Percentiles rank a stretch among this genome's conserved stretches.
Conservation (phyloP, 2,888 invertebrate genomes). For the Eurytoma adleriae region DNA sequence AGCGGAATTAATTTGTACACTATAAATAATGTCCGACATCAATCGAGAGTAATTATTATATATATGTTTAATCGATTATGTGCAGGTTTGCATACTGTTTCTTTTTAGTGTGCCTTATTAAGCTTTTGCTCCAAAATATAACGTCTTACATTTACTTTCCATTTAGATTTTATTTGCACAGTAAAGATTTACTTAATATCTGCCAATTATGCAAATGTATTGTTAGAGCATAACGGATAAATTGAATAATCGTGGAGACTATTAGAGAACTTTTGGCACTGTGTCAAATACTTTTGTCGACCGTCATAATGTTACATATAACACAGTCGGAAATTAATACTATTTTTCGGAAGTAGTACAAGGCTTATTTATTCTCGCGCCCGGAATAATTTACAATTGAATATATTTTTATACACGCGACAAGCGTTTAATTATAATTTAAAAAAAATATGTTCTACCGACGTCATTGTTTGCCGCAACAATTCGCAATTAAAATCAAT, state of each 20-base stretch:
- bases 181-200: neutral
- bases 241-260: constrained; percentile 45
- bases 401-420: neutral
- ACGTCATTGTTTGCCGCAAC: neutral
- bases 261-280: constrained; percentile 52
- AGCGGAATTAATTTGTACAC: too few relatives aligned
- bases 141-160: too few relatives aligned
- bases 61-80: too few relatives aligned
- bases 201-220: constrained; percentile 24
- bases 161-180: too few relatives aligned
- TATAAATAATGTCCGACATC: too few relatives aligned
- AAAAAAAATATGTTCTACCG: neutral
- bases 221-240: constrained; percentile 30
- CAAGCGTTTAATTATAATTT: neutral
- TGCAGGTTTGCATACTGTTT: too few relatives aligned
- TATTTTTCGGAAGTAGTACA: constrained; percentile 56
- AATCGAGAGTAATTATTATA: too few relatives aligned
- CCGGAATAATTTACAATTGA: constrained; percentile 34
- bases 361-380: constrained; percentile 36
- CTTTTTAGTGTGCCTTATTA: too few relatives aligned
- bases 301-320: constrained; percentile 46
- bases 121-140: too few relatives aligned
- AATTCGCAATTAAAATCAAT: too few relatives aligned
- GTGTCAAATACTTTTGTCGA: constrained; percentile 51
- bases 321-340: constrained; percentile 47